Evolutionary conservation across 2,797 vertebrate species (phyloP).

Genomic region (Ispidina lecontei): DNA sequence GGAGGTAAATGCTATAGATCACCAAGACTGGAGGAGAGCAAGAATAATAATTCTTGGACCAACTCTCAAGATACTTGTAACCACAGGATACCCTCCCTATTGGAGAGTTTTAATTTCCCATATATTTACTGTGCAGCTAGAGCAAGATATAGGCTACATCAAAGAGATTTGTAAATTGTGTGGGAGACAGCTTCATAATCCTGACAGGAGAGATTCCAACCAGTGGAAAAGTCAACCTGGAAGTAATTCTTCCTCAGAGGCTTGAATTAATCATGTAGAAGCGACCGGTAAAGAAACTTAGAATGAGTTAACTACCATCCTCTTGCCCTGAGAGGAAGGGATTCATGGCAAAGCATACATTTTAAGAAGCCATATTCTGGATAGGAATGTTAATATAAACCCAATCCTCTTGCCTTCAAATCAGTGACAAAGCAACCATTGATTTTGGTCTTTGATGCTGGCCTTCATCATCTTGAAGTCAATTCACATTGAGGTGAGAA

Average conservation of each 20-base stretch:
- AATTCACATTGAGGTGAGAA: not conserved
- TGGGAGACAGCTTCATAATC: constrained; percentile 66
- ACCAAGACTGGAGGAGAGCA: constrained; percentile 57
- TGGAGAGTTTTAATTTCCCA: constrained; percentile 61
- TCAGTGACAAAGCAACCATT: constrained; percentile 1
- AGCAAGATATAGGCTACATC: constrained; percentile 57
- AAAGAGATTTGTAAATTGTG: constrained; percentile 61
- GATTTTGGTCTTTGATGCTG: constrained; percentile 29
- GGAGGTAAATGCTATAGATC: constrained; percentile 63
- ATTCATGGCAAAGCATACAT: not conserved
- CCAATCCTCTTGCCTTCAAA: not conserved
- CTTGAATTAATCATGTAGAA: constrained; percentile 53
- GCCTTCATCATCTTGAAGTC: not conserved
- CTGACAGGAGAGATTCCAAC: constrained; percentile 62
- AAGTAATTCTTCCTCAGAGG: constrained; percentile 68
- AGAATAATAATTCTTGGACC: constrained; percentile 69
- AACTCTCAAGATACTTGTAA: constrained; percentile 63
- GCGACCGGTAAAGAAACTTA: not conserved
- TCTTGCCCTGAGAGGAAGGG: constrained; percentile 3
- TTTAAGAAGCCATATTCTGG: not conserved
- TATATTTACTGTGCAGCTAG: constrained; percentile 57
- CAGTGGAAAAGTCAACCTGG: constrained; percentile 64
- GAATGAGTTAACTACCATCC: not conserved
- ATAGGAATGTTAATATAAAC: constrained; percentile 2
- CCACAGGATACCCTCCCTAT: constrained; percentile 65